A percentile compares a stretch with the other conserved stretches of the same genome.
Evolutionary conservation across 2,797 vertebrate genomes (phyloP).

Genomic region (Alcedo quadribrachys): DNA sequence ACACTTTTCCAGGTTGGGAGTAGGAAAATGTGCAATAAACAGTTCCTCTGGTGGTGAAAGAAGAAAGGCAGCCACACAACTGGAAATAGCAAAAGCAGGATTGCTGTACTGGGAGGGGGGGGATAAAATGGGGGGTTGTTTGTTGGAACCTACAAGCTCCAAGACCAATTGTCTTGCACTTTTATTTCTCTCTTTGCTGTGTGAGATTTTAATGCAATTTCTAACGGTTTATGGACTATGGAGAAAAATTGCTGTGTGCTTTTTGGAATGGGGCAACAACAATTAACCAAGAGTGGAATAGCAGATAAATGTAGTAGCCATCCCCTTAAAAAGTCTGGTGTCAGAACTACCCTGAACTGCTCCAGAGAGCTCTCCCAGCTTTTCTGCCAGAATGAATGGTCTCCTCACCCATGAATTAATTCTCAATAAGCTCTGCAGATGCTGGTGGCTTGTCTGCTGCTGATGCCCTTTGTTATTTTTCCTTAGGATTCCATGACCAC

Average conservation of each 20-base stretch:
- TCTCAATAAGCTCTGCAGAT: background rate
- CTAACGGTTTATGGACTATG: background rate
- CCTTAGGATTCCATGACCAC: background rate
- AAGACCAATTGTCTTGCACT: background rate
- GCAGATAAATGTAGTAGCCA: no score
- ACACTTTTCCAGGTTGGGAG: background rate
- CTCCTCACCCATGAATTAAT: background rate
- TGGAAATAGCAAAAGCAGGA: background rate
- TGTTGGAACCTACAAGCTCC: background rate
- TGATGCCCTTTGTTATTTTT: background rate
- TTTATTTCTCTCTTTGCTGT: background rate
- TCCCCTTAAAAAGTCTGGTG: background rate
- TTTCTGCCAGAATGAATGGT: background rate
- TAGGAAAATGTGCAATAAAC: background rate
- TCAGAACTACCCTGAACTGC: background rate
- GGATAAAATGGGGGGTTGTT: background rate
- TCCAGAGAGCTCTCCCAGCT: background rate
- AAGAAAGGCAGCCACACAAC: background rate
- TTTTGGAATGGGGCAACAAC: background rate
- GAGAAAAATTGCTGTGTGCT: rapidly evolving
- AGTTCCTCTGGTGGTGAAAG: background rate
- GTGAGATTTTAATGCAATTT: background rate
- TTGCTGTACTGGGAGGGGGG: no score
- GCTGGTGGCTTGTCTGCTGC: background rate
- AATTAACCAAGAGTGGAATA: background rate